Evolutionary conservation across 2,797 vertebrate species (phyloP).

Genomic region (Schizothorax lantsangensis): DNA sequence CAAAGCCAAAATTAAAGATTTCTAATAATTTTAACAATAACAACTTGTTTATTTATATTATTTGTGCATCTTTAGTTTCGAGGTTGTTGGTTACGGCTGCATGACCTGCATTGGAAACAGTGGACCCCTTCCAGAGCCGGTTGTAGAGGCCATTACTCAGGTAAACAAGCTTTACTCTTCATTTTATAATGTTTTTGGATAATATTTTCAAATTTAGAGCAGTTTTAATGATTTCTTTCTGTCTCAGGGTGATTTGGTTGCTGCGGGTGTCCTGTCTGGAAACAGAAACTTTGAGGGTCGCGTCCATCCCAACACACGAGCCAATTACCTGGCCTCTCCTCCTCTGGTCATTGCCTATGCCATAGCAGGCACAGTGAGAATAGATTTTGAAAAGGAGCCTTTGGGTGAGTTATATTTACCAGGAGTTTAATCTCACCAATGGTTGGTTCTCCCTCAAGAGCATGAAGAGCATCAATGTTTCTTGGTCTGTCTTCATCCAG

Average conservation of each 20-base stretch:
- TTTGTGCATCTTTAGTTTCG: conserved; percentile 81
- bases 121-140: conserved; percentile 90
- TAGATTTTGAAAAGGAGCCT: conserved; percentile 92
- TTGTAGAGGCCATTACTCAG: conserved; percentile 93
- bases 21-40: background rate
- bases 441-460: background rate
- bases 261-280: conserved; percentile 91
- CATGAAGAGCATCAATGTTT: background rate
- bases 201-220: background rate
- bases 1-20: background rate
- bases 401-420: conserved; percentile 81
- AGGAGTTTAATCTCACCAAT: background rate
- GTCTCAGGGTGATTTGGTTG: conserved; percentile 90
- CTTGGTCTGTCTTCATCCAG: conserved; percentile 69
- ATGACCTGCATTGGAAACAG: conserved; percentile 99
- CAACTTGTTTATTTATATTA: background rate
- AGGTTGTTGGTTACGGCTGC: conserved; percentile 97
- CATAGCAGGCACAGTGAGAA: conserved; percentile 90
- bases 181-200: background rate
- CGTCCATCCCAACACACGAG: conserved; percentile 95
- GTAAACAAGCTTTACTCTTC: conserved; percentile 67
- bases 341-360: conserved; percentile 96
- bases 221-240: background rate
- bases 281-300: conserved; percentile 98
- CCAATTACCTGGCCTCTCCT: conserved; percentile 95